These are phyloP conservation scores for Bagarius yarrelli DNA, from an alignment of 2,113 vertebrate genomes.

Conservation along the genomic window DNA sequence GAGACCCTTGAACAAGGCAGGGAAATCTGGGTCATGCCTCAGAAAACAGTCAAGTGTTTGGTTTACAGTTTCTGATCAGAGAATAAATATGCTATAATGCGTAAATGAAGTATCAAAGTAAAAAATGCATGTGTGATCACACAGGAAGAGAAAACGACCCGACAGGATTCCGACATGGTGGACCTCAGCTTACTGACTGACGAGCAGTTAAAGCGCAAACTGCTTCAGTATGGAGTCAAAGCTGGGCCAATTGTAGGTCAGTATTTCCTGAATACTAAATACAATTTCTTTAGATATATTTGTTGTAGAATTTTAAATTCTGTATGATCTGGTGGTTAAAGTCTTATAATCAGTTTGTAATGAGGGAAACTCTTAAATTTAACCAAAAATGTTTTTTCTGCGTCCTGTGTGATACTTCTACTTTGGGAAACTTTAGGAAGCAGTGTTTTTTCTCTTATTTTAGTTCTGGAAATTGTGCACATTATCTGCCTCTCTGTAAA, in stretches of 20 bases:
- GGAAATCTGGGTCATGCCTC: constrained; percentile 39
- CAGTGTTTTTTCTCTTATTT: not conserved
- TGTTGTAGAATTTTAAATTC: not conserved
- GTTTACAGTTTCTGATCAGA: constrained; percentile 27
- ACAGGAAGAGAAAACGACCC: constrained; percentile 45
- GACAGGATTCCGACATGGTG: constrained; percentile 50
- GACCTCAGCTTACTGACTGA: constrained; percentile 71
- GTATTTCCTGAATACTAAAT: constrained; percentile 13
- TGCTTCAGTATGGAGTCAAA: constrained; percentile 70
- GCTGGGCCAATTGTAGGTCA: constrained; percentile 81
- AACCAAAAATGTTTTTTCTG: not conserved
- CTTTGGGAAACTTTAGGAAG: not conserved
- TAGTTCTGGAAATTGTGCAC: not conserved
- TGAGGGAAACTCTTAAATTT: not conserved
- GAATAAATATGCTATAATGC: constrained; percentile 18
- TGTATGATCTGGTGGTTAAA: not conserved
- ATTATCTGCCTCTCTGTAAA: no score
- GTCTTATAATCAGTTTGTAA: not conserved
- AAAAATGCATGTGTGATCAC: constrained; percentile 16
- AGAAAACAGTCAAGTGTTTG: constrained; percentile 2
- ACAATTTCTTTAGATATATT: not conserved
- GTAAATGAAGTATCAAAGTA: constrained; percentile 11
- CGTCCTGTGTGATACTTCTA: not conserved
- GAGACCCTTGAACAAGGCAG: constrained; percentile 3
- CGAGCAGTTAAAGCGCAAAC: constrained; percentile 65